Percentiles rank a stretch among this genome's conserved stretches.
phyloP scores from a whole-genome alignment of 2,888 invertebrate species.

The Protodeltote pygarga region DNA sequence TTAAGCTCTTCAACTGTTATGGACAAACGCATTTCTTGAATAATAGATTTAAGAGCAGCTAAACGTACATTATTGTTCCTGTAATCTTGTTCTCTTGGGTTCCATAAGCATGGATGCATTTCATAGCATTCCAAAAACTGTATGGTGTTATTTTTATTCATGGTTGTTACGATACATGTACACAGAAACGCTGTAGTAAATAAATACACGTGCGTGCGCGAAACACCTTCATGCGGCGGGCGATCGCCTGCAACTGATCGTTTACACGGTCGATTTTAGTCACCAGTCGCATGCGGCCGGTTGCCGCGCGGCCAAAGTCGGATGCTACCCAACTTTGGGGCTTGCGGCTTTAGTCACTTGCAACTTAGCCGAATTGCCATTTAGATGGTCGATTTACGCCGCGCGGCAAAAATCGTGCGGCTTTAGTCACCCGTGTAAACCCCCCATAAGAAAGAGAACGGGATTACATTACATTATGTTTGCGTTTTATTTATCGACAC shows the following conservation, averaged over 20 bases:
- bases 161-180: constrained; percentile 39
- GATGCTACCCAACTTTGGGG: constrained; percentile 60
- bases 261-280: constrained; percentile 42
- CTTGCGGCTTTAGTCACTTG: constrained; percentile 59
- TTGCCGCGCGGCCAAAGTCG: constrained; percentile 58
- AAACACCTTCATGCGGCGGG: constrained; percentile 22
- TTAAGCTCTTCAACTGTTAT: constrained; percentile 51
- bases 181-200: constrained; percentile 34
- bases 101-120: constrained; percentile 46
- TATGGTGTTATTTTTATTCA: constrained; percentile 47
- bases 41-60: constrained; percentile 46
- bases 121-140: constrained; percentile 50
- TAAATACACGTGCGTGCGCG: constrained; percentile 47
- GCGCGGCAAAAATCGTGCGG: constrained; percentile 53
- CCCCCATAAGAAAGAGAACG: constrained; percentile 18
- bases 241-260: constrained; percentile 35
- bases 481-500: too few species aligned
- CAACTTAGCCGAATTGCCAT: constrained; percentile 56
- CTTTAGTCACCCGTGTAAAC: constrained; percentile 58
- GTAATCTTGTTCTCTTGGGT: constrained; percentile 51
- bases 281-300: constrained; percentile 56
- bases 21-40: constrained; percentile 48
- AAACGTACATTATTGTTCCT: constrained; percentile 49
- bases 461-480: too few species aligned
- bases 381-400: constrained; percentile 52